Base-by-base conservation (phyloP, 2,888 invertebrate genomes). In the Amphipoea oculea region DNA sequence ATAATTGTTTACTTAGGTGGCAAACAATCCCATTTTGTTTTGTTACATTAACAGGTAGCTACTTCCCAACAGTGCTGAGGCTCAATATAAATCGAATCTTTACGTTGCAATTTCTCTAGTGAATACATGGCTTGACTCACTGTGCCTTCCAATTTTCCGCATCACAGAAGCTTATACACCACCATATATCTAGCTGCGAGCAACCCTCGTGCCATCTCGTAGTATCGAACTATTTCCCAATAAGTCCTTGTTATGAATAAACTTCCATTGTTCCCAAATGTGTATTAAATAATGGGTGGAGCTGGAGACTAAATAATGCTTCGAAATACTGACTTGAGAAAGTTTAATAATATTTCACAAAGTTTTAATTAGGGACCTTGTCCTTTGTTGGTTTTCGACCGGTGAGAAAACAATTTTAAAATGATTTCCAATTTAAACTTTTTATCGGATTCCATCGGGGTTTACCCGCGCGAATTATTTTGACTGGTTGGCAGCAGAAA, bases 61-160 rank as follows among this genome's bases (percentile, higher is more conserved):
- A 11, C 42, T 60, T 69, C 20, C 68, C 29, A 65, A 6, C 14
- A 17, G 23, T 65, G 0, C 48, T 66, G 69, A 68, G 42, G 62
- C n/a, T 63, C 57, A 40, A 78, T 65, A 76, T 82, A 81, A 81
- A 87, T 83, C 72, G 75, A 80, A 76, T 70, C 78, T 81, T 81
- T 81, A 73, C 68, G 57, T 80, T 83, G 74, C 86, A 81, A 81
- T 84, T 80, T 84, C 80, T 83, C 79, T 78, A 74, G 82, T 84
- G 83, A 86, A 85, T 75, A 88, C 84, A 86, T 79, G 76, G 73
- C 83, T 86, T 86, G 81, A 85, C 89, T 86, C 81, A 79, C 83
- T 84, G 85, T 86, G 88, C 88, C 88, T 89, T 90, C 90, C 92
- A 93, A 93, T 93, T 93, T 93, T 76, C 89, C 90, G 91, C 90